A percentile compares a stretch with the other conserved stretches of the same genome.
Evolutionary conservation across 2,888 invertebrate species (phyloP).

Genomic region (Lingula anatina): DNA sequence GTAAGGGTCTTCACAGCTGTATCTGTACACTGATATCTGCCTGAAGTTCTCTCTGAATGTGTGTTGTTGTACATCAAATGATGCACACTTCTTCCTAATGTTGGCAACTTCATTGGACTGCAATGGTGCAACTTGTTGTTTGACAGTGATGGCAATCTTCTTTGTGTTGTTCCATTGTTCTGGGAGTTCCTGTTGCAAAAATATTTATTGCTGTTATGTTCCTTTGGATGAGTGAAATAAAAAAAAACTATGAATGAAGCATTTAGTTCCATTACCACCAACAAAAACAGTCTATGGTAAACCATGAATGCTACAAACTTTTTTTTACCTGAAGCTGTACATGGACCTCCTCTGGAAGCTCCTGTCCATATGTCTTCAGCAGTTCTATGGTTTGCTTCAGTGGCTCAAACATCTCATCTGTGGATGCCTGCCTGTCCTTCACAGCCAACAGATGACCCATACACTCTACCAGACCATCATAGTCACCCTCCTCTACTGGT

Average conservation of each 20-base stretch:
- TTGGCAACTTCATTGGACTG: slow-evolving; percentile 91
- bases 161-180: slow-evolving; percentile 95
- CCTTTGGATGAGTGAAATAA: too few relatives aligned
- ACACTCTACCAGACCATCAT: slow-evolving; percentile 79
- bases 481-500: slow-evolving; percentile 82
- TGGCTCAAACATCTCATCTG: slow-evolving; percentile 94
- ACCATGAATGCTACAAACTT: too few relatives aligned
- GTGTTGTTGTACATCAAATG: slow-evolving; percentile 75
- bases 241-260: too few relatives aligned
- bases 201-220: too few relatives aligned
- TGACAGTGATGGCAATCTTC: slow-evolving; percentile 82
- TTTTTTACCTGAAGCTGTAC: slow-evolving; percentile 68
- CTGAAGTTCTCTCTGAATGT: slow-evolving; percentile 86
- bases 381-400: slow-evolving; percentile 88
- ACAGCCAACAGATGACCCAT: slow-evolving; percentile 92
- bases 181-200: slow-evolving; percentile 72
- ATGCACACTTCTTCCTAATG: slow-evolving; percentile 77
- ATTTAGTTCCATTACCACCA: not conserved
- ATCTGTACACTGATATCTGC: slow-evolving; percentile 50
- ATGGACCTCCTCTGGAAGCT: slow-evolving; percentile 93
- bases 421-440: slow-evolving; percentile 78
- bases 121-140: slow-evolving; percentile 89
- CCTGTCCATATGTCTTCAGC: slow-evolving; percentile 90
- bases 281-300: too few relatives aligned
- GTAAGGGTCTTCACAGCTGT: slow-evolving; percentile 47